Evolutionary conservation across 2,888 invertebrate genomes (phyloP).

Genomic region (Archips crataeganus): DNA sequence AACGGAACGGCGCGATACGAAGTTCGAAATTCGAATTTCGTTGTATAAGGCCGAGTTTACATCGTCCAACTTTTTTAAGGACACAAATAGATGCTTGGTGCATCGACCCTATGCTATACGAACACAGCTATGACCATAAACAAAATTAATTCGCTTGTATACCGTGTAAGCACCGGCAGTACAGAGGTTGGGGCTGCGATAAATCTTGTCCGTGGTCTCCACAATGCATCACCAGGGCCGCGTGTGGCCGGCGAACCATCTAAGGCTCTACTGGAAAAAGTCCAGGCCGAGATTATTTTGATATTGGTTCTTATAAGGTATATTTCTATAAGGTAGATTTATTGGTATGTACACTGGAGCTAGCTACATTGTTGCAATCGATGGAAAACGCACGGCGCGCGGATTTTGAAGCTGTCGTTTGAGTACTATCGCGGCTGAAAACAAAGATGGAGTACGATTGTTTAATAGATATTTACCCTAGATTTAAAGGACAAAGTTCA

Average conservation of each 20-base stretch:
- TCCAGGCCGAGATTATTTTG: slow-evolving; percentile 25
- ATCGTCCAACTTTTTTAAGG: no score
- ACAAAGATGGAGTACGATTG: no score
- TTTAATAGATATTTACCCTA: no score
- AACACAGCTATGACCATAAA: slow-evolving; percentile 60
- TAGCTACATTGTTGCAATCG: slow-evolving; percentile 11
- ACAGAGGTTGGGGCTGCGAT: slow-evolving; percentile 54
- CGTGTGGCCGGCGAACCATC: slow-evolving; percentile 58
- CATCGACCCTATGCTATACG: slow-evolving; percentile 32
- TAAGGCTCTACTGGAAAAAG: slow-evolving; percentile 32
- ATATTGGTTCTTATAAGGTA: slow-evolving; percentile 21
- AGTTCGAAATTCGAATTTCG: no score
- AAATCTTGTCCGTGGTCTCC: slow-evolving; percentile 63
- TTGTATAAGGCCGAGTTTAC: no score
- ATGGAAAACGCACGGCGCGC: background rate
- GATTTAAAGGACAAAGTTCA: no score
- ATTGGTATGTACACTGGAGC: slow-evolving; percentile 5
- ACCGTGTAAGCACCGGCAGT: slow-evolving; percentile 58
- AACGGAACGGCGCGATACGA: no score
- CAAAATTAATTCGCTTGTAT: slow-evolving; percentile 65
- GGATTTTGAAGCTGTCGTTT: no score
- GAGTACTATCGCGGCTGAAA: no score
- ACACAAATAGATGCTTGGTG: background rate
- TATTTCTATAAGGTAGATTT: slow-evolving; percentile 23
- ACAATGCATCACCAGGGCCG: slow-evolving; percentile 59